Evolutionary conservation across 2,113 vertebrate genomes (phyloP), one percentile per base, ranked within the genome.

Genomic region (Stigmatopora argus): DNA sequence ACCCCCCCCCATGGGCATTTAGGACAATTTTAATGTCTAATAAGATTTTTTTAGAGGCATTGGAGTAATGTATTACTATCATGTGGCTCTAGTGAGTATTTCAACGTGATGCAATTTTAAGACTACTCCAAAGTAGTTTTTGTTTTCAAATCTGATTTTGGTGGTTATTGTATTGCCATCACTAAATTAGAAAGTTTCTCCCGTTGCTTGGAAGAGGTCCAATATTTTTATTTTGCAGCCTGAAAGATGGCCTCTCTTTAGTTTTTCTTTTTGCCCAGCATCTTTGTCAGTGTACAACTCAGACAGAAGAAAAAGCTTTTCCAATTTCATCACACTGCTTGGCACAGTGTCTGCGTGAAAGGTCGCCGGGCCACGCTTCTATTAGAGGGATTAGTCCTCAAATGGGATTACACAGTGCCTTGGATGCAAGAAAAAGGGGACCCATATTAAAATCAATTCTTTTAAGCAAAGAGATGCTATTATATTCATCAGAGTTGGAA

Each of bases 341-440:
- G 72, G 58, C 75, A 66, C 65, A 70, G 59, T 72, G 69, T 61
- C 49, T 74, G 72, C 63, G 77, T 68, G 60, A 64, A 74, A 74
- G 75, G 80, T 78, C 67, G 48, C 56, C 53, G 60, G 81, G 78
- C 70, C 79, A 52, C 21, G 60, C 63, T 70, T 69, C 63, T 72
- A 78, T 80, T 69, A 78, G 52, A 73, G 53, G 77, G 85, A 87
- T 85, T 84, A 83, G 75, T 72, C 66, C 67, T 70, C 48, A 84
- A 79, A 86, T 79, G 68, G 70, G 83, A 84, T 86, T 84, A 52
- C 49, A 52, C 19, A 77, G 57, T 63, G 67, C 44, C 78, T 67
- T 51, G 67, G 67, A 52, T 73, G 49, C 47, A 81, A 70, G 70
- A 74, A 75, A 64, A 53, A 26, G 55, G 13, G 34, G 57, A 65